Conservation (phyloP, 1,140 invertebrate species). For the Scaptomyza hsui region DNA sequence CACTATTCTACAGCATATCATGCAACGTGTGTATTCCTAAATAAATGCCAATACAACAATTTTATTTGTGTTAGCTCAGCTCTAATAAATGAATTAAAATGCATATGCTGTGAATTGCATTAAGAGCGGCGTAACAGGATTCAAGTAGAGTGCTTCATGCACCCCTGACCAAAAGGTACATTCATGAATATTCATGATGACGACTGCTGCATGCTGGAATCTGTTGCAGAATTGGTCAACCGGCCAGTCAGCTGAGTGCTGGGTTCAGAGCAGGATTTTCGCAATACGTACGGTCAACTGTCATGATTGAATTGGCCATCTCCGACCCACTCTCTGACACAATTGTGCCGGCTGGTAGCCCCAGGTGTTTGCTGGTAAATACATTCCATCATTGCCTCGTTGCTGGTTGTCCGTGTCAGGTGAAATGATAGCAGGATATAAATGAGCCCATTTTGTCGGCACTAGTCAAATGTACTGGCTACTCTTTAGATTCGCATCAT, state of each 20-base stretch:
- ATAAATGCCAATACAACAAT: slow-evolving; percentile 43
- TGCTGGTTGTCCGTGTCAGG: slow-evolving; percentile 2
- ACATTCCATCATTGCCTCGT: slow-evolving; percentile 1
- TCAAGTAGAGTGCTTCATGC: background rate
- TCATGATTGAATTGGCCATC: slow-evolving; percentile 44
- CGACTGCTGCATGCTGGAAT: slow-evolving; percentile 8
- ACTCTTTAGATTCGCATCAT: slow-evolving; percentile 34
- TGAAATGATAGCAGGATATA: slow-evolving; percentile 16
- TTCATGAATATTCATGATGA: slow-evolving; percentile 46
- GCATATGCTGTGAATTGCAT: slow-evolving; percentile 30
- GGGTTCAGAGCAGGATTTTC: slow-evolving; percentile 8
- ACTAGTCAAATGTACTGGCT: slow-evolving; percentile 11
- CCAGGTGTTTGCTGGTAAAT: background rate
- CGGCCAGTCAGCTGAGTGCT: no score
- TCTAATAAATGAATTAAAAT: slow-evolving; percentile 67
- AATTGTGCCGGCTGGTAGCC: slow-evolving; percentile 1
- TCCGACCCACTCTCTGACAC: slow-evolving; percentile 1
- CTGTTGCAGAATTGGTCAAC: slow-evolving; percentile 22
- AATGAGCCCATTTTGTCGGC: slow-evolving; percentile 23
- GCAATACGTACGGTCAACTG: slow-evolving; percentile 33
- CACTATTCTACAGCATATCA: background rate
- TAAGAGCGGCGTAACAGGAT: background rate
- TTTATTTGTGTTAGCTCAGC: slow-evolving; percentile 46
- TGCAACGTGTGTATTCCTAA: slow-evolving; percentile 32
- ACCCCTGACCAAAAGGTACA: background rate